phyloP scores from a whole-genome alignment of 2,888 invertebrate genomes.

The Taphrorychus bicolor region DNA sequence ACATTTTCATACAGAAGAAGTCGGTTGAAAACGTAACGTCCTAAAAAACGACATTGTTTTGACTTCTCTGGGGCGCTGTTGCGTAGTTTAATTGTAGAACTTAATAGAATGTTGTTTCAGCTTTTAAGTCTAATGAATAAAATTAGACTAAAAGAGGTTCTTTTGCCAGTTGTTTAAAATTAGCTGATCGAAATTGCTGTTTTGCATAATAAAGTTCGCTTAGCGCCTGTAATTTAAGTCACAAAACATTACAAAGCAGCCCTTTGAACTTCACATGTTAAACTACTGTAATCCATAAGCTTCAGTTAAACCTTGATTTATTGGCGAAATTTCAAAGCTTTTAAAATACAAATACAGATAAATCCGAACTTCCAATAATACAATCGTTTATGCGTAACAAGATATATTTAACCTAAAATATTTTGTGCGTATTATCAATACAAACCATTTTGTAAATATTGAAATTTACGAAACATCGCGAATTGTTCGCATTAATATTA shows the following conservation, averaged over 20 bases:
- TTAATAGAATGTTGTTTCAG: slow-evolving; percentile 1
- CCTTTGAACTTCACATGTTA: neutral
- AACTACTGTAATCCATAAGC: neutral
- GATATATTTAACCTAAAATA: neutral
- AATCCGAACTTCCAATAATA: neutral
- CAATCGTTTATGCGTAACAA: neutral
- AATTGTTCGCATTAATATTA: neutral
- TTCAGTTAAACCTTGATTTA: neutral
- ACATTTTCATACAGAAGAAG: neutral
- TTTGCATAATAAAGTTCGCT: neutral
- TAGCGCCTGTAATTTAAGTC: neutral
- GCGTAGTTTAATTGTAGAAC: slow-evolving; percentile 1
- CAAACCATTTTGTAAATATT: neutral
- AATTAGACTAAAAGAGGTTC: slow-evolving; percentile 4
- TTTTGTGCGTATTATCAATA: neutral
- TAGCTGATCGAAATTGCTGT: neutral
- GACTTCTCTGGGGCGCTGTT: neutral
- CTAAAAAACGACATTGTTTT: neutral
- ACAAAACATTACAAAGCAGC: neutral
- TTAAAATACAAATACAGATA: neutral
- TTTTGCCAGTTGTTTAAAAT: slow-evolving; percentile 4
- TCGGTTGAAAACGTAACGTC: neutral
- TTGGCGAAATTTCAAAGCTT: neutral
- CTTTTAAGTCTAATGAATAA: slow-evolving; percentile 9
- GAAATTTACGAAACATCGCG: neutral